A percentile compares a stretch with the other conserved stretches of the same genome.
phyloP scores from a whole-genome alignment of 2,113 vertebrate genomes.

The Gopherus flavomarginatus region DNA sequence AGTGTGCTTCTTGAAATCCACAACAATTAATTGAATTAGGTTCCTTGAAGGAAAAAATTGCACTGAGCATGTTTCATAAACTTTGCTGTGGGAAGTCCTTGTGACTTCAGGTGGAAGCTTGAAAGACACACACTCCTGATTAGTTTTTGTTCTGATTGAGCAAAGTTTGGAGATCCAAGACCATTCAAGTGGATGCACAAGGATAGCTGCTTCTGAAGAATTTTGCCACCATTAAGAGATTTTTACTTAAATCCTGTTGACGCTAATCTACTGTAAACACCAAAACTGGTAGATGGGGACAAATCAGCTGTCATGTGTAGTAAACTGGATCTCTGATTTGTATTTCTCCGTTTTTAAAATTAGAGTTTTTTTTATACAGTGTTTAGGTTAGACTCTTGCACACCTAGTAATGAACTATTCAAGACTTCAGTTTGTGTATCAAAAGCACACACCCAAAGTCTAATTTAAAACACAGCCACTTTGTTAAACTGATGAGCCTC shows the following conservation, averaged over 20 bases:
- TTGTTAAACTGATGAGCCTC: constrained; percentile 1
- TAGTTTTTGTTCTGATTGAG: background rate
- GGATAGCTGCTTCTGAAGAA: background rate
- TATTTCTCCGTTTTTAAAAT: constrained; percentile 27
- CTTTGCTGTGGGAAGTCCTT: background rate
- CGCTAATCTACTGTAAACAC: background rate
- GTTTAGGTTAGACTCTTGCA: constrained; percentile 47
- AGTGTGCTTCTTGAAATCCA: background rate
- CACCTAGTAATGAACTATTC: constrained; percentile 39
- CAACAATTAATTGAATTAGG: background rate
- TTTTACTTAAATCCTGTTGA: constrained; percentile 18
- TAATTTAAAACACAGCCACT: constrained; percentile 36
- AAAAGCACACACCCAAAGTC: constrained; percentile 18
- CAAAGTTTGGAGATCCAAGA: background rate
- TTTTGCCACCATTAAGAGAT: background rate
- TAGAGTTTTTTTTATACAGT: background rate
- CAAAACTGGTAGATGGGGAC: background rate
- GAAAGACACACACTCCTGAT: background rate
- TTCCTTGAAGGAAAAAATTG: background rate
- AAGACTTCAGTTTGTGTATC: constrained; percentile 43
- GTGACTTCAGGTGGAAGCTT: constrained; percentile 6
- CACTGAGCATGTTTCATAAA: background rate
- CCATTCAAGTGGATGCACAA: background rate
- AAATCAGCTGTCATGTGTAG: background rate
- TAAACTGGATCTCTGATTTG: background rate